Conservation (phyloP, 2,797 vertebrate genomes). For the Tokudaia muenninki region DNA sequence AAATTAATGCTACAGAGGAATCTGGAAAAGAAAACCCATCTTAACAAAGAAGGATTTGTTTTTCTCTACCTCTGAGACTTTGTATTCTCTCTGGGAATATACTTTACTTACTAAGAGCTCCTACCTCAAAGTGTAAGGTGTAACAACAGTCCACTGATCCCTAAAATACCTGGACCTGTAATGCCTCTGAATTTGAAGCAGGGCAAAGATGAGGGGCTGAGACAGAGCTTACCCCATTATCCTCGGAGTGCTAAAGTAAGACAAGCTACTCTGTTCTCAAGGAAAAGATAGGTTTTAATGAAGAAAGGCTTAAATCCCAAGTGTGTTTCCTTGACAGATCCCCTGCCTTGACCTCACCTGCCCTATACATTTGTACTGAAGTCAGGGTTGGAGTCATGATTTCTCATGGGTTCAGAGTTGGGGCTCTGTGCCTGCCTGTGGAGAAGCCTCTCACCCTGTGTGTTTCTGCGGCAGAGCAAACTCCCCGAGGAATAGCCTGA, state of each 20-base stretch:
- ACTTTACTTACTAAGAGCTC: conserved; percentile 19
- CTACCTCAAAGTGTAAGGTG: neutral
- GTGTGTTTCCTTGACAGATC: accelerated
- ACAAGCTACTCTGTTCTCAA: neutral
- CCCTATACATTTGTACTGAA: neutral
- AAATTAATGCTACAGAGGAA: conserved; percentile 11
- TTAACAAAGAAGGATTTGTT: neutral
- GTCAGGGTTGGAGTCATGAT: neutral
- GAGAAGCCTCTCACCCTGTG: accelerated
- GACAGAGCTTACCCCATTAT: accelerated
- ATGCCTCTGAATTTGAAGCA: neutral
- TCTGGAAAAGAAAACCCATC: neutral
- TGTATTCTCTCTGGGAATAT: neutral
- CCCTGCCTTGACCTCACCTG: neutral
- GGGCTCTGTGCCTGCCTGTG: neutral
- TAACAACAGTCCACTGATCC: neutral
- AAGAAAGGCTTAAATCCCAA: neutral
- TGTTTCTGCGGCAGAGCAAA: neutral
- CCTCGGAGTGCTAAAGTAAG: neutral
- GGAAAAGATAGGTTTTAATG: neutral
- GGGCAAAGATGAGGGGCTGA: neutral
- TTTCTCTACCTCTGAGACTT: neutral
- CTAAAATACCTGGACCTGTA: neutral
- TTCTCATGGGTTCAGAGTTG: neutral
- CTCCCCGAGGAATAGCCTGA: accelerated